These are phyloP conservation scores for Panagrolaimus sp. DNA, from an alignment of 1,140 invertebrate species.

Conservation along the genomic window DNA sequence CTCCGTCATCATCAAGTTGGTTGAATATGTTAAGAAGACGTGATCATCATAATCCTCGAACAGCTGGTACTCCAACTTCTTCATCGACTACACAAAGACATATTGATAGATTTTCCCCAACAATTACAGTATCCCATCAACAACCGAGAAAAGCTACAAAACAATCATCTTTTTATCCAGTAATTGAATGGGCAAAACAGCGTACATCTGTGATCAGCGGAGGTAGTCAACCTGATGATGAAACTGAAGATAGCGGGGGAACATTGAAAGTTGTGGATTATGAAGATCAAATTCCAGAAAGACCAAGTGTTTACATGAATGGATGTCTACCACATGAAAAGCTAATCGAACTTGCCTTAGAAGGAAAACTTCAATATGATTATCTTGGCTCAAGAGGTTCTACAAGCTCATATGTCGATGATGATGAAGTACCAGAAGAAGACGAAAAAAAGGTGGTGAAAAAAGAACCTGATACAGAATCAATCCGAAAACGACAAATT, in stretches of 20 bases:
- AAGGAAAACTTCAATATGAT: not conserved
- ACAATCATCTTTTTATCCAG: not conserved
- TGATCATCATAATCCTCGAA: not conserved
- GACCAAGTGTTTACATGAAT: too few species aligned
- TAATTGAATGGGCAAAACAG: not conserved
- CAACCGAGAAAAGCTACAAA: not conserved
- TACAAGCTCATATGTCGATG: not conserved
- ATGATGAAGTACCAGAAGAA: not conserved
- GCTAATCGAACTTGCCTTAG: not conserved
- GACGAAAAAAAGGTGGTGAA: not conserved
- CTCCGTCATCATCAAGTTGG: not conserved
- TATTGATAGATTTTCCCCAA: not conserved
- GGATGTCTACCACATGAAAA: not conserved
- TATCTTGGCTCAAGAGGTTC: not conserved
- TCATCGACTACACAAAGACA: not conserved
- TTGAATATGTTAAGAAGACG: not conserved
- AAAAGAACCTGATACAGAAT: not conserved
- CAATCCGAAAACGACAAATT: too few species aligned
- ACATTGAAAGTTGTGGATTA: not conserved
- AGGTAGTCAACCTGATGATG: not conserved
- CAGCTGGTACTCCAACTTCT: not conserved
- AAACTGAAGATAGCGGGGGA: slow-evolving; percentile 7
- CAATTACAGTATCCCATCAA: not conserved
- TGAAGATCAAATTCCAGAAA: not conserved
- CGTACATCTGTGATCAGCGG: not conserved